These are phyloP conservation scores for Orthosia gracilis DNA, from an alignment of 2,888 invertebrate genomes.

Conservation along the genomic window DNA sequence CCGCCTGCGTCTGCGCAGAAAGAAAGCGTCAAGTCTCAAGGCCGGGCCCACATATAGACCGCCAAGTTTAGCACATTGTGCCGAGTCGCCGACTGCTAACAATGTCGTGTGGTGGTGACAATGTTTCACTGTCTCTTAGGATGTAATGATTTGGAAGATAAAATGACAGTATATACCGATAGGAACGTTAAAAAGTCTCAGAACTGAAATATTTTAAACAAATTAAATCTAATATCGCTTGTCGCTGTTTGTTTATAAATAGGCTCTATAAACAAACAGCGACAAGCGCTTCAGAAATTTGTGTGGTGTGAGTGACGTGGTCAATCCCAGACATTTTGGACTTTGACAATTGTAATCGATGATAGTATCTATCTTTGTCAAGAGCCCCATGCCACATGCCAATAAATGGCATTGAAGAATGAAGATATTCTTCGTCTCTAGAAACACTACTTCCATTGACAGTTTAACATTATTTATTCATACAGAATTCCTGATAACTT, in stretches of 20 bases:
- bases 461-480: conserved; percentile 15
- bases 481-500: conserved; percentile 11
- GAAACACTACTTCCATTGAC: neutral
- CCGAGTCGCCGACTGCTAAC: conserved; percentile 20
- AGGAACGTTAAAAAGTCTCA: neutral
- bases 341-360: no score
- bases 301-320: no score
- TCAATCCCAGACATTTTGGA: no score
- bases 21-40: conserved; percentile 74
- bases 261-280: no score
- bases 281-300: no score
- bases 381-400: no score
- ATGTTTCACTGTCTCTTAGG: conserved; percentile 9
- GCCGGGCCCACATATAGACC: conserved; percentile 70
- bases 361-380: no score
- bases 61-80: conserved; percentile 64
- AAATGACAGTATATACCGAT: neutral
- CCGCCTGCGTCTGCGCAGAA: conserved; percentile 50
- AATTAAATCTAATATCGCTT: no score
- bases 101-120: conserved; percentile 27
- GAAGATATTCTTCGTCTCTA: neutral
- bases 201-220: neutral
- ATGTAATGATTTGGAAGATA: neutral
- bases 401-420: conserved; percentile 3
- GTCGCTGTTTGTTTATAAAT: no score